A percentile compares a stretch with the other conserved stretches of the same genome.
Evolutionary conservation across 2,113 vertebrate genomes (phyloP).

Genomic region (Colius striatus): DNA sequence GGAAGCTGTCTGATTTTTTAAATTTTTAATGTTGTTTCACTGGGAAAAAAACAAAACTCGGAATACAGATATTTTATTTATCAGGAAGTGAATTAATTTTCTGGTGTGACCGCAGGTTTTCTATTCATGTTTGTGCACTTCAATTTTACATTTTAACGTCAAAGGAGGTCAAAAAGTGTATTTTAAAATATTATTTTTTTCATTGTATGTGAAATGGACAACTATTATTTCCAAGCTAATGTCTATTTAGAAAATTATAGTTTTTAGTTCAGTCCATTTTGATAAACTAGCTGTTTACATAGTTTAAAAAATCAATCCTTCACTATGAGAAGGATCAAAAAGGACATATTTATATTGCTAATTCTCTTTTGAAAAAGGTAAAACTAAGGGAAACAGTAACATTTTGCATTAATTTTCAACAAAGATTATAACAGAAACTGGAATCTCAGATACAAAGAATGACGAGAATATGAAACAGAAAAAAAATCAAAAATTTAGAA

Average conservation of each 20-base stretch:
- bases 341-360: neutral
- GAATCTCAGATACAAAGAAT: neutral
- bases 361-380: neutral
- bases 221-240: neutral
- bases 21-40: neutral
- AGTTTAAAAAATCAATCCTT: neutral
- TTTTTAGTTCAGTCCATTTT: neutral
- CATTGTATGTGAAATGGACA: neutral
- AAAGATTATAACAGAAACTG: neutral
- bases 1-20: neutral
- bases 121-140: neutral
- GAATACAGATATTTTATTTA: neutral
- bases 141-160: neutral
- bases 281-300: neutral
- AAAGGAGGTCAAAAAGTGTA: neutral
- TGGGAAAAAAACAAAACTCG: neutral
- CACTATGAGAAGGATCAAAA: neutral
- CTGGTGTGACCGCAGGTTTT: neutral
- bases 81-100: neutral
- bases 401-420: neutral
- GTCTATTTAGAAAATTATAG: neutral
- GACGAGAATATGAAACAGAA: neutral
- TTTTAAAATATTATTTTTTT: neutral
- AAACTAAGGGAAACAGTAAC: neutral
- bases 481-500: neutral